These are phyloP conservation scores for Chelonia mydas DNA, from an alignment of 2,797 vertebrate species.

Conservation along the genomic window DNA sequence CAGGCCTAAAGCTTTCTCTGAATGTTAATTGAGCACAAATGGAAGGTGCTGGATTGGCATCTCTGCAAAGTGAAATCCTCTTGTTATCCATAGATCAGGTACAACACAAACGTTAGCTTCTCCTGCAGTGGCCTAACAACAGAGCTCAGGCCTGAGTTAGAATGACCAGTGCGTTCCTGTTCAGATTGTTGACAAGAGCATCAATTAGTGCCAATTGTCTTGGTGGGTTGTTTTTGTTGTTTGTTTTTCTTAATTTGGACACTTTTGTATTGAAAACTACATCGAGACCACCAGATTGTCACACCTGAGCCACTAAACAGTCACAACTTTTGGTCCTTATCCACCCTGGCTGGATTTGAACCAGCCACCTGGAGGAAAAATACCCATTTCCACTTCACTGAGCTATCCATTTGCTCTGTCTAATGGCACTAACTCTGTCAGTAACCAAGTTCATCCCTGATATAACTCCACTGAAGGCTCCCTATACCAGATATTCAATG, in stretches of 20 bases:
- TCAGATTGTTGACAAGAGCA: neutral
- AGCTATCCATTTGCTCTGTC: neutral
- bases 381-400: fast-evolving
- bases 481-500: neutral
- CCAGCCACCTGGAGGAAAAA: constrained; percentile 1
- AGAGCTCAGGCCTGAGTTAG: neutral
- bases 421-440: neutral
- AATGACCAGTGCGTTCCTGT: neutral
- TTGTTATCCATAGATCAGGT: neutral
- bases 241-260: neutral
- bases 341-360: neutral
- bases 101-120: neutral
- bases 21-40: neutral
- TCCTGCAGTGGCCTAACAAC: neutral
- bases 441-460: neutral
- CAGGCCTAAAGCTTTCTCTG: neutral
- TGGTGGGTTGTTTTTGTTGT: neutral
- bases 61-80: neutral
- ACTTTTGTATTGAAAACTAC: neutral
- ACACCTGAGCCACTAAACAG: neutral
- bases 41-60: neutral
- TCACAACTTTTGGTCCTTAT: neutral
- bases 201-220: neutral
- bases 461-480: neutral
- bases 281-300: neutral